Evolutionary conservation across 2,797 vertebrate genomes (phyloP), one percentile per base, ranked within the genome.

Genomic region (Sebastes cheni): DNA sequence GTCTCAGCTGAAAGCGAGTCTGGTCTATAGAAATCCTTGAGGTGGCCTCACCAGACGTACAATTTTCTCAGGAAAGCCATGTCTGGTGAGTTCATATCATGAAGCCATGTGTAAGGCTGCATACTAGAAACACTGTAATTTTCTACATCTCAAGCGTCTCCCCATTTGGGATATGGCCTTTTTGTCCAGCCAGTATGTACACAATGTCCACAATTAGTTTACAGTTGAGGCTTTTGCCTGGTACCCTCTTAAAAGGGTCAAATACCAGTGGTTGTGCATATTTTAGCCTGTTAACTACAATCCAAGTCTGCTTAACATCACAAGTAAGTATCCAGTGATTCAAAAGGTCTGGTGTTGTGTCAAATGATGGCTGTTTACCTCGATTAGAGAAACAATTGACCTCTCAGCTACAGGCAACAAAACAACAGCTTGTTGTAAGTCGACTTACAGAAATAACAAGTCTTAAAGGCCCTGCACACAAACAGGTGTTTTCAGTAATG

Each of bases 121-220:
- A 23, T 20, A 50, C 18, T 22, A 42, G 27, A 39, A 71, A 54
- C 36, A 61, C 39, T 34, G 4, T 86, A 50, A 89, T 88, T 86
- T 85, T 83, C 67, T 59, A 18, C 39, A 23, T 58, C 42, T 71
- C 69, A 25, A 29, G 16, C 27, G 3, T 62, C 20, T 68, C n/a
- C 9, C 4, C n/a, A n/a, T 65, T 30, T 59, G 61, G 8, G 27
- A 56, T 18, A 0, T 27, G 54, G n/a, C 2, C 18, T 22, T 76
- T 60, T 76, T 42, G 29, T 56, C n/a, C 27, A 70, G 23, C 20
- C 60, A 84, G 3, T n/a, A 50, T 30, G 14, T 65, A 23, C 16
- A 77, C 3, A 27, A 2, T 66, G 25, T 30, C n/a, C 23, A 30
- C 27, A 68, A 29, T 23, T n/a, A 50, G 30, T 61, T 23, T 50